Evolutionary conservation across 53 echinoderm and acorn worm genomes (phyloP).

Genomic region (Mesocentrotus franciscanus): DNA sequence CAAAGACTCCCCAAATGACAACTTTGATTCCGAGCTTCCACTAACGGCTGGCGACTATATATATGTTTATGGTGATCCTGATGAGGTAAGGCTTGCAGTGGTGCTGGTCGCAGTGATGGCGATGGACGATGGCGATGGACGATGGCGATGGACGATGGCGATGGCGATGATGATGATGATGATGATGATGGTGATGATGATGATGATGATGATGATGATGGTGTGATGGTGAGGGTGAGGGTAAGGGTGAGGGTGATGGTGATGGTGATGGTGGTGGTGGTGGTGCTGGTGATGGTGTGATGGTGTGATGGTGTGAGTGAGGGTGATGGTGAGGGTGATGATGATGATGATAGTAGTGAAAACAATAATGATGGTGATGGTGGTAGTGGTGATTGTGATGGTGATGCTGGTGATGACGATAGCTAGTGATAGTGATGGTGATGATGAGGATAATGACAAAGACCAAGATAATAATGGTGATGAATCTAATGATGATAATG

Average conservation of each 20-base stretch:
- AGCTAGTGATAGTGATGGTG: conserved; percentile 6
- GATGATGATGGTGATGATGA: background rate
- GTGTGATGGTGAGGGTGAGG: background rate
- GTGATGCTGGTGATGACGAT: background rate
- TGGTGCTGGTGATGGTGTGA: background rate
- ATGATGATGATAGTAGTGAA: too few relatives aligned
- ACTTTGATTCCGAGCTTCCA: conserved; percentile 93
- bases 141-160: background rate
- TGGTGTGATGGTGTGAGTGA: background rate
- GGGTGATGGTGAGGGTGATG: conserved; percentile 38
- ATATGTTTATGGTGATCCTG: conserved; percentile 96
- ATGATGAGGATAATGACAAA: background rate
- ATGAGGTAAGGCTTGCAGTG: conserved; percentile 75
- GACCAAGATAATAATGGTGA: background rate
- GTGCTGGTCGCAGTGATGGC: background rate
- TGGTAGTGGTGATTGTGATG: background rate
- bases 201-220: conserved; percentile 10
- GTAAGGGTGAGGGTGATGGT: background rate
- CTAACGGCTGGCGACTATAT: conserved; percentile 97
- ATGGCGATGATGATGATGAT: background rate
- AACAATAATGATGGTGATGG: too few relatives aligned
- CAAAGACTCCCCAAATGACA: conserved; percentile 95
- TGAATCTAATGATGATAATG: too few relatives aligned
- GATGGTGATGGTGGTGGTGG: background rate
- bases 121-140: background rate